Percentiles rank a stretch among this genome's conserved stretches.
phyloP scores from a whole-genome alignment of 2,113 vertebrate species.

The Oncorhynchus masou region DNA sequence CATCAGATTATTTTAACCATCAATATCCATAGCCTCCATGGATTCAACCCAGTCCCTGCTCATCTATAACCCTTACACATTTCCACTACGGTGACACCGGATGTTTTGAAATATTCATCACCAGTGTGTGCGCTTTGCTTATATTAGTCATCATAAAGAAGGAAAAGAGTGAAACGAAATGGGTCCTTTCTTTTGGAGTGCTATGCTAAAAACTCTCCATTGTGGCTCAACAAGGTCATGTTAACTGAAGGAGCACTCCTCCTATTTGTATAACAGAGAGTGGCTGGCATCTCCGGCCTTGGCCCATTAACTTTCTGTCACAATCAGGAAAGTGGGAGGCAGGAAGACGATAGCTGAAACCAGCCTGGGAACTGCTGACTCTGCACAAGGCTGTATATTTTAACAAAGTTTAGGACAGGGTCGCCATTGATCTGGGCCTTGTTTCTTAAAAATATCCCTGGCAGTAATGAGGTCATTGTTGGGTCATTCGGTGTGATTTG shows the following conservation, averaged over 20 bases:
- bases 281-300: conserved; percentile 38
- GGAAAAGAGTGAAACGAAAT: neutral
- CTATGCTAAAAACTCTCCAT: neutral
- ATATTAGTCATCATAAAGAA: neutral
- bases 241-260: conserved; percentile 31
- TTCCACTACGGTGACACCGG: neutral
- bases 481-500: neutral
- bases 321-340: conserved; percentile 20
- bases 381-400: neutral
- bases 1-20: neutral
- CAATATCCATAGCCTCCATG: neutral
- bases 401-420: conserved; percentile 1
- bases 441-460: neutral
- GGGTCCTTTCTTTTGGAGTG: neutral
- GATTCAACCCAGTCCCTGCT: neutral
- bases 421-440: neutral
- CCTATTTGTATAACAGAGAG: conserved; percentile 47
- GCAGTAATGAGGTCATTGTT: neutral
- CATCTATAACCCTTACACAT: conserved; percentile 9
- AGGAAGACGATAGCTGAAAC: neutral
- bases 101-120: conserved; percentile 15
- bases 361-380: neutral
- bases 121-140: neutral
- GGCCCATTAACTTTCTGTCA: conserved; percentile 53
- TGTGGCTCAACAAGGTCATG: conserved; percentile 41